These are phyloP conservation scores for Adelges cooleyi DNA, from an alignment of 1,140 invertebrate genomes.

Conservation along the genomic window DNA sequence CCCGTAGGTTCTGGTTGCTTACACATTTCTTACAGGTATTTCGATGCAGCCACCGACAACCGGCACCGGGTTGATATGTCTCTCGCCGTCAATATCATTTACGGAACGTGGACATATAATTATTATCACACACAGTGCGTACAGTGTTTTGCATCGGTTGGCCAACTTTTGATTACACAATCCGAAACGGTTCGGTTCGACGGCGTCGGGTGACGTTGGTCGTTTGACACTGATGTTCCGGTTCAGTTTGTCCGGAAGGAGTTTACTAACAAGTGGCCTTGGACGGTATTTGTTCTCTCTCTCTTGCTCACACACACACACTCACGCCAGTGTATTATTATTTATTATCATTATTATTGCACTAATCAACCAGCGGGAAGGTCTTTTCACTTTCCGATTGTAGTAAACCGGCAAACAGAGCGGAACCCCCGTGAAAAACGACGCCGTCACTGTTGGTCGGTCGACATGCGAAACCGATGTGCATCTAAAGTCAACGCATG, in stretches of 20 bases:
- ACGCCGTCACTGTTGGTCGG: background rate
- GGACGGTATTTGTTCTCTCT: constrained; percentile 2
- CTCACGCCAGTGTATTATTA: background rate
- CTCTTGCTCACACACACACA: background rate
- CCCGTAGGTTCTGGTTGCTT: background rate
- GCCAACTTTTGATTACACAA: constrained; percentile 15
- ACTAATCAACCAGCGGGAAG: constrained; percentile 24
- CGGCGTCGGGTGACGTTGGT: background rate
- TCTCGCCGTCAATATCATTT: background rate
- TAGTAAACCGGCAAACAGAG: constrained; percentile 24
- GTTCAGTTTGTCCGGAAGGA: constrained; percentile 29
- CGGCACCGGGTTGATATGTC: background rate
- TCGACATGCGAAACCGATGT: background rate
- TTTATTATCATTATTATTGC: constrained; percentile 18
- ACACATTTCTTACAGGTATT: background rate
- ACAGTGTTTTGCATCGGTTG: background rate
- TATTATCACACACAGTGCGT: background rate
- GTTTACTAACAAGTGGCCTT: constrained; percentile 21
- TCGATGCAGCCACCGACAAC: no score
- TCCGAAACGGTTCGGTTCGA: constrained; percentile 15
- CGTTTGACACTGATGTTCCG: constrained; percentile 29
- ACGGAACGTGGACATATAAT: background rate
- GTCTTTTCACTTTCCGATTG: constrained; percentile 26
- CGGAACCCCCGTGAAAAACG: constrained; percentile 23
- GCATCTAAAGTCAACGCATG: no score